A percentile compares a stretch with the other conserved stretches of the same genome.
Evolutionary conservation across 1,140 invertebrate genomes (phyloP).

Genomic region (Lamellibrachia luymesi): DNA sequence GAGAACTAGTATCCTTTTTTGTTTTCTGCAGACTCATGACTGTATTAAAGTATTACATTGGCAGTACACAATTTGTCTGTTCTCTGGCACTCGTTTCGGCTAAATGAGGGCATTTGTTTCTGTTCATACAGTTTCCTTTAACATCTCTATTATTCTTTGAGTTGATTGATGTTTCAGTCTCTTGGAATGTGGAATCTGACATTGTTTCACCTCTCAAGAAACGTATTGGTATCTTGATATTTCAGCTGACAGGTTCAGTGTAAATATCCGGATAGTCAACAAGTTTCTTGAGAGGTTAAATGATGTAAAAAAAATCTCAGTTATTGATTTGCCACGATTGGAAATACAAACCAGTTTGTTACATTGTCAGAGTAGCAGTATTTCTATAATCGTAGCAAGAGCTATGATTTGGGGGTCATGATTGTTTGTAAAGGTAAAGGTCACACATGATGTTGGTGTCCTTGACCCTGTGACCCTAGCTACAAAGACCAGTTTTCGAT

Average conservation of each 20-base stretch:
- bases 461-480: slow-evolving; percentile 39
- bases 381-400: not conserved
- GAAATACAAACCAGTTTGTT: too few species aligned
- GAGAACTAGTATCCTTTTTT: slow-evolving; percentile 57
- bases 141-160: not conserved
- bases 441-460: slow-evolving; percentile 21
- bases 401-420: not conserved
- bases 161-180: not conserved
- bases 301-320: not conserved
- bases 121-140: not conserved
- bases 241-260: too few species aligned
- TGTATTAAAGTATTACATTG: too few species aligned
- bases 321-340: not conserved
- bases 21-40: not conserved
- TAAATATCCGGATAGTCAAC: not conserved
- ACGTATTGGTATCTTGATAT: not conserved
- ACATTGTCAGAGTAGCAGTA: not conserved
- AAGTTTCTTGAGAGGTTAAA: not conserved
- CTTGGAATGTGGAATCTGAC: too few species aligned
- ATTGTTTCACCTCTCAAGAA: not conserved
- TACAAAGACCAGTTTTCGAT: slow-evolving; percentile 55
- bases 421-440: not conserved
- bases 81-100: not conserved
- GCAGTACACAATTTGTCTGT: not conserved
- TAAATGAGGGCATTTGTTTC: not conserved